These are phyloP conservation scores for Sporophila hypoxantha DNA, from an alignment of 2,113 vertebrate species.

Conservation along the genomic window DNA sequence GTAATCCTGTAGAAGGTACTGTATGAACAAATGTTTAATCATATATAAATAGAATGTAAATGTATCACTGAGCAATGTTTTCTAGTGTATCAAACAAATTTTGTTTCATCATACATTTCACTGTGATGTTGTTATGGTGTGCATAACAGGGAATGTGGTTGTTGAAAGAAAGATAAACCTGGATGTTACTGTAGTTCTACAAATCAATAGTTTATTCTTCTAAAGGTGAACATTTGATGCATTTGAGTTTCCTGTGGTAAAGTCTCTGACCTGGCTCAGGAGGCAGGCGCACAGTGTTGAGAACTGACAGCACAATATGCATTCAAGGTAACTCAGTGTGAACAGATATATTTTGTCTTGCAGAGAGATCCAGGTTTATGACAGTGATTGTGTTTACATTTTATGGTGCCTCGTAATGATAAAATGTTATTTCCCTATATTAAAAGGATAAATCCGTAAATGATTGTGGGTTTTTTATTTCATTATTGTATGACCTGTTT, in stretches of 20 bases:
- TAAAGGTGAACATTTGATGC: slow-evolving; percentile 45
- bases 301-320: slow-evolving; percentile 42
- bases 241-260: slow-evolving; percentile 9
- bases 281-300: slow-evolving; percentile 44
- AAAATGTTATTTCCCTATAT: slow-evolving; percentile 85
- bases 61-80: slow-evolving; percentile 75
- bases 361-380: slow-evolving; percentile 88
- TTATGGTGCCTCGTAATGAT: slow-evolving; percentile 95
- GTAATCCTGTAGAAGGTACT: slow-evolving; percentile 78
- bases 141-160: slow-evolving; percentile 79
- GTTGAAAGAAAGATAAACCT: slow-evolving; percentile 83
- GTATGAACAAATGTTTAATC: slow-evolving; percentile 82
- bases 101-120: slow-evolving; percentile 75
- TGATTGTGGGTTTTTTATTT: slow-evolving; percentile 68
- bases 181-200: slow-evolving; percentile 66
- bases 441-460: slow-evolving; percentile 80
- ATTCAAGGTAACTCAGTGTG: slow-evolving; percentile 59
- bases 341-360: slow-evolving; percentile 52
- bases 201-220: slow-evolving; percentile 50
- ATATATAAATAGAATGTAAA: slow-evolving; percentile 80
- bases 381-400: slow-evolving; percentile 90
- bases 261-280: slow-evolving; percentile 22
- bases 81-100: slow-evolving; percentile 67
- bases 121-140: slow-evolving; percentile 84
- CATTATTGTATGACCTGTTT: background rate